These are phyloP conservation scores for Eupithecia centaureata DNA, from an alignment of 2,888 invertebrate species.

Conservation along the genomic window DNA sequence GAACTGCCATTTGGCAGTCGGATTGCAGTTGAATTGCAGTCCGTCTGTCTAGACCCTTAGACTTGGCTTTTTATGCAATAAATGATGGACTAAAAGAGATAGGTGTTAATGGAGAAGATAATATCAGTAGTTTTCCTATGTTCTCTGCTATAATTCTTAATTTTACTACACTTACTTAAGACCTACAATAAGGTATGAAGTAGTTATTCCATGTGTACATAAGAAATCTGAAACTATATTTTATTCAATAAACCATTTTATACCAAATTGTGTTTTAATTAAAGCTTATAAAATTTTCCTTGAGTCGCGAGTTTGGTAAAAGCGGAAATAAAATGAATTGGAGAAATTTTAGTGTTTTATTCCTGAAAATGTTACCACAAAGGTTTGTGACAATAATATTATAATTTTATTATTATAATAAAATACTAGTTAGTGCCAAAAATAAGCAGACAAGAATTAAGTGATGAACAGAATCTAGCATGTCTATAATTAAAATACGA, in stretches of 20 bases:
- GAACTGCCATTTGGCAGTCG: too few species aligned
- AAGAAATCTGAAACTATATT: slow-evolving; percentile 7
- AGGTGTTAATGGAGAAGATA: neutral
- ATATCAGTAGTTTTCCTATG: neutral
- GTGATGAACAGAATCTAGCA: slow-evolving; percentile 24
- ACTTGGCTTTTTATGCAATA: neutral
- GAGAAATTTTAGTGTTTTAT: slow-evolving; percentile 9
- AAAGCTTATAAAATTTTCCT: too few species aligned
- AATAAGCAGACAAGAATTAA: slow-evolving; percentile 23
- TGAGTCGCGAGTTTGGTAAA: neutral
- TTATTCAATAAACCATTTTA: slow-evolving; percentile 21
- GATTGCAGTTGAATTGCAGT: too few species aligned
- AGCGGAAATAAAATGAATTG: neutral
- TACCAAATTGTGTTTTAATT: slow-evolving; percentile 9
- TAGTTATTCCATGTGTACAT: neutral
- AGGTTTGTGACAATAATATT: slow-evolving; percentile 26
- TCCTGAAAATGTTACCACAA: slow-evolving; percentile 19
- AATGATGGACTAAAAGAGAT: neutral
- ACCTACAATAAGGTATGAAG: neutral
- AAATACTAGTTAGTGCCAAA: slow-evolving; percentile 26
- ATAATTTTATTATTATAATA: slow-evolving; percentile 14
- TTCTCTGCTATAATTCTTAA: neutral
- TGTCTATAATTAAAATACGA: slow-evolving; percentile 11
- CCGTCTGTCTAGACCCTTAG: too few species aligned
- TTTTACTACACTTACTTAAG: neutral